A percentile compares a stretch with the other conserved stretches of the same genome.
These are phyloP conservation scores for Sisyra nigra DNA, from an alignment of 2,888 invertebrate species.

Conservation along the genomic window DNA sequence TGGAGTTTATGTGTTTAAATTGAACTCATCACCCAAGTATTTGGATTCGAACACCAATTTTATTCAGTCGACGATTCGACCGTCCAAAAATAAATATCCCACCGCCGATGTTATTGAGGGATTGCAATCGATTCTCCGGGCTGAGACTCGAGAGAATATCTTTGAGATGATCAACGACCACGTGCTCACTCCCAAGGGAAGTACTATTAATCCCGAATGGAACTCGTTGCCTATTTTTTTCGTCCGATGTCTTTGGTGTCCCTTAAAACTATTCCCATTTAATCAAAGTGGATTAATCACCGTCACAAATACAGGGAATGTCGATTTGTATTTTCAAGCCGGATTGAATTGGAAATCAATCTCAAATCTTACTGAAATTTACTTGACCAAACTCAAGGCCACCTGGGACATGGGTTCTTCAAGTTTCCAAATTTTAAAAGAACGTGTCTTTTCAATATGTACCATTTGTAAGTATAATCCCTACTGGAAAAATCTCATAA, in stretches of 20 bases:
- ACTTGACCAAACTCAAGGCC: no score
- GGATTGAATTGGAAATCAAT: no score
- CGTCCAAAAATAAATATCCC: neutral
- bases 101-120: neutral
- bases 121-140: neutral
- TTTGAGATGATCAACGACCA: neutral
- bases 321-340: neutral
- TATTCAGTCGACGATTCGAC: neutral
- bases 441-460: no score
- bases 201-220: neutral
- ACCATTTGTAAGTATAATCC: no score
- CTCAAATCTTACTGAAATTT: no score
- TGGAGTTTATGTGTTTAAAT: constrained; percentile 1
- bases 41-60: neutral
- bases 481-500: no score
- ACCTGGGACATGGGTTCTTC: no score
- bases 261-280: neutral
- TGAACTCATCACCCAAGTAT: neutral
- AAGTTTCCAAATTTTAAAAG: no score
- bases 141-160: neutral
- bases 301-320: constrained; percentile 1
- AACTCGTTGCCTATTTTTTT: no score
- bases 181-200: neutral
- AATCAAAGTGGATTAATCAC: neutral
- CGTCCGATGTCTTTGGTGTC: neutral